Base-by-base conservation (phyloP, 1,140 invertebrate genomes). In the Pseudobourletiella spinata region DNA sequence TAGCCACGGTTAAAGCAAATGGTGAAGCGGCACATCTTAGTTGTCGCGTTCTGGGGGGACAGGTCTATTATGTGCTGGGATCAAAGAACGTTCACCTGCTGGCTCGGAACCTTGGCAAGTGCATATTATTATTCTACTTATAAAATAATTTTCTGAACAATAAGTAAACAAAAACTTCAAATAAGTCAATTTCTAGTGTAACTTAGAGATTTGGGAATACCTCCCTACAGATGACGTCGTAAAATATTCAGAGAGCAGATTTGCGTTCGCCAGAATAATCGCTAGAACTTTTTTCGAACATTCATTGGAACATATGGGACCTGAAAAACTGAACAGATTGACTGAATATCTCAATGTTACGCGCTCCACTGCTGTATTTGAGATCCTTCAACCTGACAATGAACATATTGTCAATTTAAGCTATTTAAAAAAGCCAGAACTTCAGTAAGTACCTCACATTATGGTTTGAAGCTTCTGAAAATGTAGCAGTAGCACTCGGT, bases 41-140 rank as follows among this genome's bases (percentile, higher is more conserved):
- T 65, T 77, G 72, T 64, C 59, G 74, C 51, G 59, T 70, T 30
- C 69, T 79, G 46, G 72, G 68, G 60, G 73, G 72, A 48, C 57
- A 75, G 46, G 71, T 68, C 58, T 67, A 74, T 8, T 65, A 78
- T 25, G 75, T 75, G 68, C 73, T 74, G 46, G 78, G 78, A 4
- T 79, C 78, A 2, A 80, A 80, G 67, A 79, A 79, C 73, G 78
- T 80, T 35, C 78, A 80, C 68, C 64, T 79, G 59, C 51, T 79
- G 26, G 74, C 77, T 42, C n/a, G n/a, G n/a, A n/a, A n/a, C n/a
- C n/a, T n/a, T n/a, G n/a, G n/a, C n/a, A n/a, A n/a, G n/a, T n/a
- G n/a, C n/a, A n/a, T n/a, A n/a, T n/a, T n/a, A n/a, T n/a, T n/a
- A n/a, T n/a, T n/a, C n/a, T n/a, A n/a, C n/a, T n/a, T n/a, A n/a